Conservation (phyloP, 2,888 invertebrate genomes). For the Andrena praecox region DNA sequence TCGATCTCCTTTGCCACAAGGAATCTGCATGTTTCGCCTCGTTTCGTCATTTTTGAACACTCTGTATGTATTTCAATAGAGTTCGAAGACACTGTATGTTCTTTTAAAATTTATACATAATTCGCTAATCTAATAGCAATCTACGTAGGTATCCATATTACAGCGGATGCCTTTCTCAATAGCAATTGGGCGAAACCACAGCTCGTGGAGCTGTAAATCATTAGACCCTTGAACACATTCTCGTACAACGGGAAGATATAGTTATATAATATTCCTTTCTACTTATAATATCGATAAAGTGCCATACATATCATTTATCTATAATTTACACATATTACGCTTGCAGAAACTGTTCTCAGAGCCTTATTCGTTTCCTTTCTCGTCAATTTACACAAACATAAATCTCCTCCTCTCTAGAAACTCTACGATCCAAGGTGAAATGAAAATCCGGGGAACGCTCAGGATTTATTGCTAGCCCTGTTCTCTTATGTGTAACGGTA, state of each 20-base stretch:
- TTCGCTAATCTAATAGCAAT: constrained; percentile 22
- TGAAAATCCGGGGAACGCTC: neutral
- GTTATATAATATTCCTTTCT: constrained; percentile 10
- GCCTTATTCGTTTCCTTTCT: neutral
- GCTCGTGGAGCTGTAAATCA: constrained; percentile 22
- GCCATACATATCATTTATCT: constrained; percentile 14
- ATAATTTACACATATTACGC: constrained; percentile 36
- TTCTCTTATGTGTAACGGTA: constrained; percentile 6
- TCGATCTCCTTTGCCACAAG: neutral
- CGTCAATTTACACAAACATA: constrained; percentile 16
- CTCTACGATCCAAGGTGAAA: neutral
- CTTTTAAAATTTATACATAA: constrained; percentile 16
- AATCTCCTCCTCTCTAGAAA: neutral
- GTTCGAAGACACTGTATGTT: constrained; percentile 37
- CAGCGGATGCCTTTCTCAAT: constrained; percentile 11
- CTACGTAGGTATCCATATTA: constrained; percentile 27
- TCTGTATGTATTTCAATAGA: constrained; percentile 38
- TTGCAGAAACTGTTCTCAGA: neutral
- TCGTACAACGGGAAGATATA: constrained; percentile 31
- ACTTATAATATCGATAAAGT: constrained; percentile 11
- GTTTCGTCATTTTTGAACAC: neutral
- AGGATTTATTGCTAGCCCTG: constrained; percentile 1
- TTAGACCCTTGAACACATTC: constrained; percentile 45
- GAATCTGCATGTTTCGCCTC: neutral
- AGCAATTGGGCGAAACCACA: constrained; percentile 22